Evolutionary conservation across 2,113 vertebrate genomes (phyloP).

Genomic region (Sapajus apella): DNA sequence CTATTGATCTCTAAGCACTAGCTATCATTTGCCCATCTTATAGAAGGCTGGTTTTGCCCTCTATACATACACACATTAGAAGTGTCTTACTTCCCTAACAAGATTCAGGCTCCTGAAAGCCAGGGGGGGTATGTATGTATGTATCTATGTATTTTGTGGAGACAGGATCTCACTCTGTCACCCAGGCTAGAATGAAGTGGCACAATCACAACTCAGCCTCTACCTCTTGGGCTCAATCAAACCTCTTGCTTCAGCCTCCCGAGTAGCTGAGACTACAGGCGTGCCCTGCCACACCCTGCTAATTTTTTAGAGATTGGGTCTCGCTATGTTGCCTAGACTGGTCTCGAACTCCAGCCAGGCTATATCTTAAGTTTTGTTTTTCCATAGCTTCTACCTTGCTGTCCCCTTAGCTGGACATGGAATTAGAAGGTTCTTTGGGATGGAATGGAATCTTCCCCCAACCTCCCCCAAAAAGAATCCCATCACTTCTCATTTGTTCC

Average conservation of each 20-base stretch:
- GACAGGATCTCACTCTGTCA: no score
- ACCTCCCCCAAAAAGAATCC: not conserved
- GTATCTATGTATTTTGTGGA: no score
- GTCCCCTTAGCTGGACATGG: not conserved
- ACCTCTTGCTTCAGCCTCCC: no score
- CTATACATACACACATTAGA: not conserved
- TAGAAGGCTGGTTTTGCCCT: not conserved
- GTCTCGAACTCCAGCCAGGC: not conserved
- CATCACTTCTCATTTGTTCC: conserved; percentile 22
- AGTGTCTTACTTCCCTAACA: not conserved
- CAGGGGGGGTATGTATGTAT: not conserved
- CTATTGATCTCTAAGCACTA: not conserved
- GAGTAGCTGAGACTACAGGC: no score
- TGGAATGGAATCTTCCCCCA: not conserved
- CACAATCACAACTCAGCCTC: no score
- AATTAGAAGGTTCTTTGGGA: not conserved
- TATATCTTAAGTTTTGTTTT: not conserved
- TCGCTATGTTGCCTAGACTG: no score
- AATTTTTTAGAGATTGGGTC: no score
- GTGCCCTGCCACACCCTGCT: no score
- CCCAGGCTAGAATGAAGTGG: no score
- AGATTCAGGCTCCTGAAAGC: not conserved
- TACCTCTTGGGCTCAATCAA: no score
- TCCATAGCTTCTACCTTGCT: not conserved
- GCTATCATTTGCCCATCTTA: not conserved